These are phyloP conservation scores for Pseudochaenichthys georgianus DNA, from an alignment of 2,797 vertebrate genomes.

Conservation along the genomic window DNA sequence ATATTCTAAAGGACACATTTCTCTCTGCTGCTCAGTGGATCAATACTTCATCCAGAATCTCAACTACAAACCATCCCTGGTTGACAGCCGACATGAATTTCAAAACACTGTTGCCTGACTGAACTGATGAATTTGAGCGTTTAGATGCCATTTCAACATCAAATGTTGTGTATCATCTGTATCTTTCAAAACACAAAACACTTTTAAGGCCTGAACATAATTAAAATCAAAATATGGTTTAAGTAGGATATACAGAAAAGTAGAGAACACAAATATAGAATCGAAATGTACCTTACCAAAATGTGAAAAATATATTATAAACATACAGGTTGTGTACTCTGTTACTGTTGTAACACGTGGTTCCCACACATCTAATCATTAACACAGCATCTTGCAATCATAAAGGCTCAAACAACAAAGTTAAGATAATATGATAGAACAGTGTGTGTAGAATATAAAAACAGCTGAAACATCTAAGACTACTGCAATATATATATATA, in stretches of 20 bases:
- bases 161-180: constrained; percentile 2
- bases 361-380: no score
- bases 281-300: no score
- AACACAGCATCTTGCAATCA: not conserved
- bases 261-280: no score
- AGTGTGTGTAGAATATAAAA: not conserved
- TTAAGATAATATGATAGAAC: not conserved
- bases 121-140: not conserved
- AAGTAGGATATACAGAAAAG: no score
- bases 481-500: not conserved
- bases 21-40: not conserved
- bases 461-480: not conserved
- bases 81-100: not conserved
- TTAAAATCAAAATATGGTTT: no score
- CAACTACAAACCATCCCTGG: constrained; percentile 11
- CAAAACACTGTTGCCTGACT: constrained; percentile 11
- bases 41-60: not conserved
- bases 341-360: not conserved
- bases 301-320: no score
- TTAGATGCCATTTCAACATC: not conserved
- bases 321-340: not conserved
- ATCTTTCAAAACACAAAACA: constrained; percentile 9
- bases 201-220: constrained; percentile 9
- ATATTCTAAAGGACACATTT: constrained; percentile 74
- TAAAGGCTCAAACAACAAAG: not conserved